Evolutionary conservation across 2,113 vertebrate genomes (phyloP).

Genomic region (Eptesicus fuscus): DNA sequence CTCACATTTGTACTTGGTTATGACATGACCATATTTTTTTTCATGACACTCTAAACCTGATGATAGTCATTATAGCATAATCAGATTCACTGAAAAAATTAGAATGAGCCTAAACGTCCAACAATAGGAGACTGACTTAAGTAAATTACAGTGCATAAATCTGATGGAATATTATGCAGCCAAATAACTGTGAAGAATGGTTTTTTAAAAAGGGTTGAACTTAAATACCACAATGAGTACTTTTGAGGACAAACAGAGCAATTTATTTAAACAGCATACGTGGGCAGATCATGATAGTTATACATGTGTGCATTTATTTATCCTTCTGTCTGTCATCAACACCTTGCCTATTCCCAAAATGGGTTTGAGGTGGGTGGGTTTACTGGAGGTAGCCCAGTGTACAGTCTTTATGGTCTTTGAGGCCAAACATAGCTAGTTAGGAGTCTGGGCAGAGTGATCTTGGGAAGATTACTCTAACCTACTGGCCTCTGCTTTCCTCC

Average conservation of each 20-base stretch:
- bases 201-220: slow-evolving; percentile 15
- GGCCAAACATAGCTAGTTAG: neutral
- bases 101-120: neutral
- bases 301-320: neutral
- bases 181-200: slow-evolving; percentile 33
- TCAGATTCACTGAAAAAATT: slow-evolving; percentile 25
- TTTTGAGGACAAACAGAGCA: slow-evolving; percentile 22
- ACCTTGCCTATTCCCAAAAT: neutral
- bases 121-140: neutral
- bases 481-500: neutral
- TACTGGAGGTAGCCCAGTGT: neutral
- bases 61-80: neutral
- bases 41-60: neutral
- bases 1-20: neutral
- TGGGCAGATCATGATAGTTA: neutral
- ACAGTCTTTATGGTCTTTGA: neutral
- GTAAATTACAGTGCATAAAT: neutral
- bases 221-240: slow-evolving; percentile 3
- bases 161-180: slow-evolving; percentile 25
- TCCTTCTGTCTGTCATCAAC: slow-evolving; percentile 12
- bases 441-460: neutral
- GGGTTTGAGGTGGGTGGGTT: neutral
- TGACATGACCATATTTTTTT: slow-evolving; percentile 1
- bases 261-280: slow-evolving; percentile 25
- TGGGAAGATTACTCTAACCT: neutral